Percentiles rank a stretch among this genome's conserved stretches.
phyloP scores from a whole-genome alignment of 2,888 invertebrate genomes.

The Therioaphis trifolii region DNA sequence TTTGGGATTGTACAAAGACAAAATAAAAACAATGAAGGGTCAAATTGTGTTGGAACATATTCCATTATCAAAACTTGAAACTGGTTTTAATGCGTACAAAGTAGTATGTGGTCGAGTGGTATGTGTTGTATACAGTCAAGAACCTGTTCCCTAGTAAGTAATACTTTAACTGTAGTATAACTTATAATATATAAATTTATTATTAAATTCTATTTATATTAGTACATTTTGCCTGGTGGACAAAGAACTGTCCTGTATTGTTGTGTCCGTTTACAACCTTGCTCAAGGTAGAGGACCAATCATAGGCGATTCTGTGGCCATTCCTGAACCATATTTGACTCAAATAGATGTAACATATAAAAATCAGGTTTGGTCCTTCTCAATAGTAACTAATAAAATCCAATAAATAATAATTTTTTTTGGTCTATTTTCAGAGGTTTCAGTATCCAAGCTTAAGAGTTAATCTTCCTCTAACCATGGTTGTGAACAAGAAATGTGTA shows the following conservation, averaged over 20 bases:
- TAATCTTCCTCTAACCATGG: conserved; percentile 80
- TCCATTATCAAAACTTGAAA: conserved; percentile 72
- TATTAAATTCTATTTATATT: conserved; percentile 63
- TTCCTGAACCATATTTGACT: conserved; percentile 80
- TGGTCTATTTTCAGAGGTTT: conserved; percentile 74
- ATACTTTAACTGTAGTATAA: not conserved
- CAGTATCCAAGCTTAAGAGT: conserved; percentile 81
- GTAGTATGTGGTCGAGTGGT: conserved; percentile 83
- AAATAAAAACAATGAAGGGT: conserved; percentile 60
- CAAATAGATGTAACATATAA: conserved; percentile 73
- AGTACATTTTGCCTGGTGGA: conserved; percentile 87
- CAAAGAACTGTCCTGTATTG: conserved; percentile 76
- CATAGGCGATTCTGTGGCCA: conserved; percentile 85
- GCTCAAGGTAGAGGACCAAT: conserved; percentile 84
- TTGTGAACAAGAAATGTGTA: conserved; percentile 77
- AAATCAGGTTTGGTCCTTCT: conserved; percentile 70
- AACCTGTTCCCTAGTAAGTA: conserved; percentile 83
- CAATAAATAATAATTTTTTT: conserved; percentile 55
- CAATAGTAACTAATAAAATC: not conserved
- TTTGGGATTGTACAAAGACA: conserved; percentile 74
- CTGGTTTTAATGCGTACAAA: conserved; percentile 77
- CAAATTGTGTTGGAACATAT: conserved; percentile 71
- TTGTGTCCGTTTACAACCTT: conserved; percentile 86
- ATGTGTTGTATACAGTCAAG: conserved; percentile 81
- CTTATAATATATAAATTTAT: not conserved